Conservation (phyloP, 1,140 invertebrate genomes). For the Glossosoma conforme region DNA sequence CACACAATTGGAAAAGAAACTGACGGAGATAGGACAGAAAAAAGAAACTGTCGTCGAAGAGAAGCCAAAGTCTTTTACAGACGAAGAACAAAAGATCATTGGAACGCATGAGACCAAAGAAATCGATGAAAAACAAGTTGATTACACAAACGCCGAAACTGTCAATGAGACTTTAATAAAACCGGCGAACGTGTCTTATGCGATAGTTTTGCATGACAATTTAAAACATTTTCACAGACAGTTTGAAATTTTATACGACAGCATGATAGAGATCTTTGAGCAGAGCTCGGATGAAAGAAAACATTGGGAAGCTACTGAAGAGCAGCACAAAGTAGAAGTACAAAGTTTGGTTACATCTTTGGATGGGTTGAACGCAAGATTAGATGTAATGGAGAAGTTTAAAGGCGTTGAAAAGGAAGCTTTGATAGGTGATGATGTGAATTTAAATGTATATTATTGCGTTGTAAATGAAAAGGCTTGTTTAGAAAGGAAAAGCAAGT, state of each 20-base stretch:
- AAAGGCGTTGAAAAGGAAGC: conserved; percentile 1
- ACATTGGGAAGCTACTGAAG: conserved; percentile 42
- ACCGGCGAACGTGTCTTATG: conserved; percentile 27
- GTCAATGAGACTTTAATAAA: conserved; percentile 39
- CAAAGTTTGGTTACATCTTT: conserved; percentile 39
- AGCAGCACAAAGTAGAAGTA: conserved; percentile 44
- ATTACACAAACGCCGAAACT: conserved; percentile 33
- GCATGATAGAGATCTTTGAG: conserved; percentile 38
- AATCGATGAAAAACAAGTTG: too few species aligned
- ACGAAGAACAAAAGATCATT: too few species aligned
- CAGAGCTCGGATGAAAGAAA: conserved; percentile 37
- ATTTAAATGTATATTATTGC: neutral
- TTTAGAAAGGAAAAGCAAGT: conserved; percentile 37
- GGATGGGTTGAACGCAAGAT: conserved; percentile 17
- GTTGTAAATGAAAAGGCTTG: conserved; percentile 9
- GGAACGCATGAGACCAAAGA: too few species aligned
- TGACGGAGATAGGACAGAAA: conserved; percentile 36
- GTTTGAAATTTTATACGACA: conserved; percentile 41
- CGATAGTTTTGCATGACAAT: conserved; percentile 18
- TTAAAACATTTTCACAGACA: conserved; percentile 44
- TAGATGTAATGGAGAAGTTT: conserved; percentile 17
- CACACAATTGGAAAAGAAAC: conserved; percentile 36
- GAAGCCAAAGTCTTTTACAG: too few species aligned
- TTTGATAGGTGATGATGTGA: neutral
- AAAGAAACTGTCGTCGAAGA: conserved; percentile 16